Percentiles rank a stretch among this genome's conserved stretches.
phyloP scores from a whole-genome alignment of 1,140 invertebrate species.

The Battus philenor region DNA sequence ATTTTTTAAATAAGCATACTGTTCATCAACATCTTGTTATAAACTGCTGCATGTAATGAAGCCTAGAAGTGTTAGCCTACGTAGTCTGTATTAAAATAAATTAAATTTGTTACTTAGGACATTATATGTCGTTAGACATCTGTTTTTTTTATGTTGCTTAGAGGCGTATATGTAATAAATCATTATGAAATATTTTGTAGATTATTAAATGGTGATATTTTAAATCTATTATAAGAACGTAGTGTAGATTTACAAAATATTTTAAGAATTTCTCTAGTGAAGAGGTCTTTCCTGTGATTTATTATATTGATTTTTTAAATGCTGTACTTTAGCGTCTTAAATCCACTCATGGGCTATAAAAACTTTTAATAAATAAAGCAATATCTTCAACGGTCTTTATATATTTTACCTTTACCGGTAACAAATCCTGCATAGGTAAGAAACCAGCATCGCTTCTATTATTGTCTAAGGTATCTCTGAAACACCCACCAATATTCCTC shows the following conservation, averaged over 20 bases:
- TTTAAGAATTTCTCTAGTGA: conserved; percentile 51
- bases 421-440: too few species aligned
- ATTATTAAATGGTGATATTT: conserved; percentile 46
- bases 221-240: conserved; percentile 23
- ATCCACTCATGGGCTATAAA: conserved; percentile 60
- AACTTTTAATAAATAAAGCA: conserved; percentile 65
- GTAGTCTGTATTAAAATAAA: conserved; percentile 19
- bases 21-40: conserved; percentile 15
- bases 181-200: conserved; percentile 27
- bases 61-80: conserved; percentile 39
- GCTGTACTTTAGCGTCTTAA: conserved; percentile 60
- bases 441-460: too few species aligned
- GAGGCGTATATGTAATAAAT: conserved; percentile 19
- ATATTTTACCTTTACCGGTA: too few species aligned
- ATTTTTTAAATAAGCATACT: conserved; percentile 12
- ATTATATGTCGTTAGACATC: too few species aligned
- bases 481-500: too few species aligned
- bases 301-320: conserved; percentile 69
- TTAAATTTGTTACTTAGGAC: conserved; percentile 17
- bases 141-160: too few species aligned
- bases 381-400: conserved; percentile 50
- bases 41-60: conserved; percentile 30
- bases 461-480: too few species aligned
- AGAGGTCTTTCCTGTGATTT: conserved; percentile 63
- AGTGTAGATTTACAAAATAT: conserved; percentile 45